Evolutionary conservation across 2,797 vertebrate species (phyloP).

Genomic region (Alca torda): DNA sequence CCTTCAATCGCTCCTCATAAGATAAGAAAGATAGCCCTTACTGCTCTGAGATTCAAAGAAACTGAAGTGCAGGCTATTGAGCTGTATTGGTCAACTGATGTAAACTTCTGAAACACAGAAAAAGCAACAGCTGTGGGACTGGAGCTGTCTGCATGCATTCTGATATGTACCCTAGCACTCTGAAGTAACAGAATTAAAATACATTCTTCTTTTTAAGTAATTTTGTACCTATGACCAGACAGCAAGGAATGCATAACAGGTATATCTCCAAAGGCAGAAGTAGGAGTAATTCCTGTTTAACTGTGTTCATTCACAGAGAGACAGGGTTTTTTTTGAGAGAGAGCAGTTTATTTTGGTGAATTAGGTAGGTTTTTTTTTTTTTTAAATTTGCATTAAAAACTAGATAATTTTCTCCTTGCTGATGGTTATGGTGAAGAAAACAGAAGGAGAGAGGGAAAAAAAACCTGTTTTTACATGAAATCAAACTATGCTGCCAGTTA

Average conservation of each 20-base stretch:
- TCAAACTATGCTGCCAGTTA: neutral
- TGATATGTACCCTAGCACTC: neutral
- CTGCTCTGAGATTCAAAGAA: neutral
- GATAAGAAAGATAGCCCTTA: neutral
- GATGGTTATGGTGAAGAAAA: neutral
- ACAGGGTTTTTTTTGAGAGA: neutral
- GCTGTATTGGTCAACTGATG: slow-evolving; percentile 31
- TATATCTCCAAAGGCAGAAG: neutral
- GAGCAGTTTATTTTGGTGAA: neutral
- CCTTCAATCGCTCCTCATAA: too few species aligned
- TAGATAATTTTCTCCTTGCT: neutral
- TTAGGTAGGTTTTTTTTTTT: neutral
- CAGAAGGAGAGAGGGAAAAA: rapidly evolving
- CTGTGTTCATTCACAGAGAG: neutral
- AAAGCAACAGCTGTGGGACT: slow-evolving; percentile 19
- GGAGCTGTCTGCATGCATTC: slow-evolving; percentile 1
- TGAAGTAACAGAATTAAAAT: slow-evolving; percentile 39
- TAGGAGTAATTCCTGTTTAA: neutral
- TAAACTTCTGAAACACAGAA: slow-evolving; percentile 41
- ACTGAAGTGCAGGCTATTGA: slow-evolving; percentile 11
- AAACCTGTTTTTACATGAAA: neutral
- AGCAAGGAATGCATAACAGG: slow-evolving; percentile 17
- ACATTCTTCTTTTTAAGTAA: slow-evolving; percentile 33
- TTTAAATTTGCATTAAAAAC: neutral
- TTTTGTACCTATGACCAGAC: slow-evolving; percentile 9